phyloP scores from a whole-genome alignment of 2,888 invertebrate species.

The Orthosia cruda region DNA sequence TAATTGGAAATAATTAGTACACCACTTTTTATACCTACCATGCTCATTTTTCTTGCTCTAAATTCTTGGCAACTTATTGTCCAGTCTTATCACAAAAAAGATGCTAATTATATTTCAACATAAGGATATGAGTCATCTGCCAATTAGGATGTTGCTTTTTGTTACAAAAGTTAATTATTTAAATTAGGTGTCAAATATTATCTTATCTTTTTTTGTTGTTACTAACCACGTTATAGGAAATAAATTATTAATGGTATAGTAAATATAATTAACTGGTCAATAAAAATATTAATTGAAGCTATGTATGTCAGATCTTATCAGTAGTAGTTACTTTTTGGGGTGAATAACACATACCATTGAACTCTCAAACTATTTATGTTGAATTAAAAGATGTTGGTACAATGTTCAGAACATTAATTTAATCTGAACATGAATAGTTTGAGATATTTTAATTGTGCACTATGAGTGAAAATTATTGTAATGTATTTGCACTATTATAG shows the following conservation, averaged over 20 bases:
- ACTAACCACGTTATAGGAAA: background rate
- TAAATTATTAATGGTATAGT: background rate
- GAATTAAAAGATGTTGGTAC: background rate
- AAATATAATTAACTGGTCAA: background rate
- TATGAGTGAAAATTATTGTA: background rate
- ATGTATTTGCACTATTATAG: background rate
- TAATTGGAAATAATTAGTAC: too few species aligned
- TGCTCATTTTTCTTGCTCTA: background rate
- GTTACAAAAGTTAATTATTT: conserved; percentile 8
- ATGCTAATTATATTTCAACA: background rate
- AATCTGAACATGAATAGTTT: background rate
- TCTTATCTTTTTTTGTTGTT: conserved; percentile 41
- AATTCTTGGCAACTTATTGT: background rate
- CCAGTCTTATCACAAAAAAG: conserved; percentile 13
- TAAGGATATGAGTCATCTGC: conserved; percentile 37
- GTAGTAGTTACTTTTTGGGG: background rate
- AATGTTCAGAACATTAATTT: background rate
- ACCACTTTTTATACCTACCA: too few species aligned
- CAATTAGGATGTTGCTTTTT: conserved; percentile 23
- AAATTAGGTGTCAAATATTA: conserved; percentile 31
- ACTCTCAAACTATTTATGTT: background rate
- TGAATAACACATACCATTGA: background rate
- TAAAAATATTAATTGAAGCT: background rate
- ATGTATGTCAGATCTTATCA: background rate
- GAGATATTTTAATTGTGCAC: background rate